Conservation (phyloP, 1,140 invertebrate genomes). For the Pollicipes pollicipes region DNA sequence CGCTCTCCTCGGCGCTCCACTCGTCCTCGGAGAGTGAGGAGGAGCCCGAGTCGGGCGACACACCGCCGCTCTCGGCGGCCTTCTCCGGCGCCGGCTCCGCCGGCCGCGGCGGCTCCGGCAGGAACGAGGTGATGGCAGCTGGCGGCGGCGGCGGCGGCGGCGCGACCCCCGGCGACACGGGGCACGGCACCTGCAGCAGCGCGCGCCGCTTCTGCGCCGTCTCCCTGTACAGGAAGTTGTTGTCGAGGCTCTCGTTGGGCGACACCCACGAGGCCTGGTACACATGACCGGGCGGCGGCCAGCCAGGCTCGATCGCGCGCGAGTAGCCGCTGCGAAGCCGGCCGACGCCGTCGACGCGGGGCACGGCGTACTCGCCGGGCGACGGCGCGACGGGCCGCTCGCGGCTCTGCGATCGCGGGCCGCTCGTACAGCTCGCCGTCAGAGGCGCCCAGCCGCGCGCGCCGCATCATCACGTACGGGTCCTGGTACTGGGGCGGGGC, state of each 20-base stretch:
- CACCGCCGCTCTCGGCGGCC: neutral
- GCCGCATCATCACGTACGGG: neutral
- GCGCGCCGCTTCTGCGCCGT: neutral
- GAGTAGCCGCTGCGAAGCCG: neutral
- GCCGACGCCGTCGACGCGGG: neutral
- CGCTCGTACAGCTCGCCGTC: neutral
- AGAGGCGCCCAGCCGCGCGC: neutral
- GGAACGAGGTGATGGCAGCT: neutral
- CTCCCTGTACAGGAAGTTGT: neutral
- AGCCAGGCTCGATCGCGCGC: neutral
- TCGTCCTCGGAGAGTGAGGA: neutral
- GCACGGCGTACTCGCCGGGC: neutral
- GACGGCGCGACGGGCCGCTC: neutral
- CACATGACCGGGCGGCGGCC: neutral
- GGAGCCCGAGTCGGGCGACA: neutral
- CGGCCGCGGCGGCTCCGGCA: neutral
- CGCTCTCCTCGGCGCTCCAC: neutral
- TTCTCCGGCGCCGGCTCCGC: neutral
- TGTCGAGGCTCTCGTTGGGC: neutral
- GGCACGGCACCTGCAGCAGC: neutral
- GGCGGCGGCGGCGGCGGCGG: too few species aligned
- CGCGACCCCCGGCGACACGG: too few species aligned
- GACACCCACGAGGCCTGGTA: neutral
- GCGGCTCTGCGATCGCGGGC: neutral
- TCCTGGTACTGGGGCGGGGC: neutral